These are phyloP conservation scores for Otolemur garnettii DNA, from an alignment of 2,113 vertebrate genomes.

Conservation along the genomic window DNA sequence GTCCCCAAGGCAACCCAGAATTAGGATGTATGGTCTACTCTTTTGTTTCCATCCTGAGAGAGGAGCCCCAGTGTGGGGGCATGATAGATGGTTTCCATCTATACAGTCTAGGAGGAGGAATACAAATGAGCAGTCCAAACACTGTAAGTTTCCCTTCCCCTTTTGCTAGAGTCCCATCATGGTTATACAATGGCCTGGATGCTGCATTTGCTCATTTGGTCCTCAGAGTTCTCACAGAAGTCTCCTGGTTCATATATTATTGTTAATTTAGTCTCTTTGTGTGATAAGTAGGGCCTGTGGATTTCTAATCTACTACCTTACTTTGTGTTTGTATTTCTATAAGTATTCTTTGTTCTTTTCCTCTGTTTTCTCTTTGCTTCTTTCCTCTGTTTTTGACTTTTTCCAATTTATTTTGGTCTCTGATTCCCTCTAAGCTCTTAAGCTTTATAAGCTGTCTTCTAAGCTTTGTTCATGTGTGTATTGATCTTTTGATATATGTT, in stretches of 20 bases:
- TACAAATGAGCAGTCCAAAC: too few relatives aligned
- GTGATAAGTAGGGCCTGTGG: background rate
- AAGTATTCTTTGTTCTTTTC: background rate
- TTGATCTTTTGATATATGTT: background rate
- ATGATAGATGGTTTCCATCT: too few relatives aligned
- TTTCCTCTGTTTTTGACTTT: background rate
- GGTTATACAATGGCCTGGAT: background rate
- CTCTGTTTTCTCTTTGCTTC: background rate
- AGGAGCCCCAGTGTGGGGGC: background rate
- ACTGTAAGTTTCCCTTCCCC: too few relatives aligned
- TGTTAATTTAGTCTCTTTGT: background rate
- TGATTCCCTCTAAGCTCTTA: conserved; percentile 2
- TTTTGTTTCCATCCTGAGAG: background rate
- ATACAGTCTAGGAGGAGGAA: background rate
- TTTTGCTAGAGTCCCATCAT: background rate
- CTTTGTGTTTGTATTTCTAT: background rate
- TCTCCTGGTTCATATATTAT: too few relatives aligned
- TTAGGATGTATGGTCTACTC: background rate
- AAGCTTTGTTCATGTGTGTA: background rate
- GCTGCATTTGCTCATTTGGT: background rate
- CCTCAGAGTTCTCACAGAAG: background rate
- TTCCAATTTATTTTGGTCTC: background rate
- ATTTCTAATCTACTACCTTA: background rate
- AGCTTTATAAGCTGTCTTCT: background rate
- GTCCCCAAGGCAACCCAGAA: background rate